Evolutionary conservation across 2,797 vertebrate species (phyloP).

Genomic region (Bovichtus diacanthus): DNA sequence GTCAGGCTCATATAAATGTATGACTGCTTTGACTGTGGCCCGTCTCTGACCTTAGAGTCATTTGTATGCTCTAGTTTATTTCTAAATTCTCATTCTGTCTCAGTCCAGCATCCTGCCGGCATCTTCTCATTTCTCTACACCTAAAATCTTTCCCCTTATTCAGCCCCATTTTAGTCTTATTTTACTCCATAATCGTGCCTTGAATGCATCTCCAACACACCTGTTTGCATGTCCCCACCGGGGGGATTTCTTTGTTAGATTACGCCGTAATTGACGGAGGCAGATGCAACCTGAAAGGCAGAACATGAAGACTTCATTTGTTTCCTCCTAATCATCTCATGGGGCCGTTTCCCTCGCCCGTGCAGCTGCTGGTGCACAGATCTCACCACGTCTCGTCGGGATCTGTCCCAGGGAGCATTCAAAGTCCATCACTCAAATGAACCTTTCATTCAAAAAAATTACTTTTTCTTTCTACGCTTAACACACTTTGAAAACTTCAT

Average conservation of each 20-base stretch:
- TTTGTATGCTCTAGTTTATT: not conserved
- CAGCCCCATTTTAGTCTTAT: not conserved
- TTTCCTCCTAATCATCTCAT: slow-evolving; percentile 58
- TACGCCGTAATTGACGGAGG: slow-evolving; percentile 38
- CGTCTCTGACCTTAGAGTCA: slow-evolving; percentile 50
- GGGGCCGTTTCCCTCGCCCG: slow-evolving; percentile 22
- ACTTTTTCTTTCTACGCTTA: not conserved
- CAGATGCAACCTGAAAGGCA: slow-evolving; percentile 55
- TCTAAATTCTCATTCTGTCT: slow-evolving; percentile 9
- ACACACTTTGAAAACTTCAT: not conserved
- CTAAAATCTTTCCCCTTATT: not conserved
- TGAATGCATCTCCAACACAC: slow-evolving; percentile 28
- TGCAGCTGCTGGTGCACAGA: slow-evolving; percentile 19
- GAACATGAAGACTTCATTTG: slow-evolving; percentile 57
- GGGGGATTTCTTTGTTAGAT: slow-evolving; percentile 50
- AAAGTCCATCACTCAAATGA: not conserved
- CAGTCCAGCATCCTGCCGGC: not conserved
- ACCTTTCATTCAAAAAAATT: not conserved
- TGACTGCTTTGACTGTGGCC: slow-evolving; percentile 27
- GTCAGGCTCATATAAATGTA: slow-evolving; percentile 34
- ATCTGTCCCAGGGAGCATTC: not conserved
- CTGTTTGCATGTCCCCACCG: slow-evolving; percentile 39
- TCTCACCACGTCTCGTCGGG: not conserved
- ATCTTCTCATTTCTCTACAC: not conserved
- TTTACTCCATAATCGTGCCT: not conserved